Base-by-base conservation (phyloP, 1,140 invertebrate species). In the Pogonus chalceus region DNA sequence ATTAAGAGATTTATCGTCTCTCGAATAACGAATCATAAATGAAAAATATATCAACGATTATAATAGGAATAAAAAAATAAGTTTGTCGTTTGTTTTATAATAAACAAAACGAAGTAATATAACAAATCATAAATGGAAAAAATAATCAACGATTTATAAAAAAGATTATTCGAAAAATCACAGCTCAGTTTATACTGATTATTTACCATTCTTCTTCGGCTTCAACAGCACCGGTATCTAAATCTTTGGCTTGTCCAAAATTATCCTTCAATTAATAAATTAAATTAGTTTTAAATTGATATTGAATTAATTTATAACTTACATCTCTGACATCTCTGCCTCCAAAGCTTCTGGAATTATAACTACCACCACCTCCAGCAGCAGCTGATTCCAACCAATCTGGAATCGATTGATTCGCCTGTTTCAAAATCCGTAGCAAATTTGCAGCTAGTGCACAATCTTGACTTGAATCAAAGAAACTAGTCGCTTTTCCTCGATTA, bases 401-500 rank as follows among this genome's bases (percentile, higher is more conserved):
- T 0, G 85, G 85, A 10, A 87, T 69, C 0, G 69, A 53, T 61
- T 87, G 83, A 0, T 71, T 69, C 1, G 84, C 80, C 56, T 83
- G 78, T 37, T 72, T 73, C 2, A 96, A 71, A 52, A 92, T 85
- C 59, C 79, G 82, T 0, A 87, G 76, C 7, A 97, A 69, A 56
- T 82, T 78, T 0, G 67, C 67, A 0, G 80, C 80, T 0, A 96
- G 39, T 0, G 59, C 57, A 0, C 37, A 47, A 68, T 97, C 88
- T 16, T 69, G 39, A 0, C 69, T 63, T 1, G 73, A 58, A 62
- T 87, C 80, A 54, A 91, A 84, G 66, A 78, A 96, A 7, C 87
- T 92, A 0, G 88, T 90, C 0, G 94, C 90, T 62, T 80, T 84
- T 2, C 95, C 95, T 35, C 83, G 69, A 69, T 97, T 95, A 0